These are phyloP conservation scores for Notodonta dromedarius DNA, from an alignment of 2,888 invertebrate species.

Conservation along the genomic window DNA sequence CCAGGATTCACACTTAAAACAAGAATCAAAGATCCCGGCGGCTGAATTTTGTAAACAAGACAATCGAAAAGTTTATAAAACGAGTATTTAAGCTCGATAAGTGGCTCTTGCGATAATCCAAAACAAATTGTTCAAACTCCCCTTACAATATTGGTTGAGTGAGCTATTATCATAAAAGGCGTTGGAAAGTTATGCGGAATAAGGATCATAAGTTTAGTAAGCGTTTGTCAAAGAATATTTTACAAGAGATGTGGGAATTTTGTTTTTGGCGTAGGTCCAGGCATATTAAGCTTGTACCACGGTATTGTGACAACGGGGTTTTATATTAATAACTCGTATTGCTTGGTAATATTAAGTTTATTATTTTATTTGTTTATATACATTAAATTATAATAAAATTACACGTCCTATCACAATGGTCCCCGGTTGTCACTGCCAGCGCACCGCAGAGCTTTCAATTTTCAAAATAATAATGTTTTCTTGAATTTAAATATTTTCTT, in stretches of 20 bases:
- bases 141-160: conserved; percentile 37
- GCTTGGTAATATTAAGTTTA: no score
- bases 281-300: conserved; percentile 13
- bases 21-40: conserved; percentile 7
- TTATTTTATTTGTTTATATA: no score
- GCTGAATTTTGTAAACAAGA: conserved; percentile 24
- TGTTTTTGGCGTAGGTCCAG: conserved; percentile 31
- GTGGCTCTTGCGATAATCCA: conserved; percentile 40
- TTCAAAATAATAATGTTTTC: no score
- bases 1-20: background rate
- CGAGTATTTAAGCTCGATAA: conserved; percentile 27
- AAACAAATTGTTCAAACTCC: conserved; percentile 43
- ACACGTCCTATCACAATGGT: no score
- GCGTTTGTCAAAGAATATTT: conserved; percentile 11
- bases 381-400: no score
- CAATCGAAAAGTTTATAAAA: conserved; percentile 30
- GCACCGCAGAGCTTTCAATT: no score
- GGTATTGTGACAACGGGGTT: no score
- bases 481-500: no score
- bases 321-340: no score
- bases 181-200: conserved; percentile 22
- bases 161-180: conserved; percentile 39
- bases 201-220: conserved; percentile 23
- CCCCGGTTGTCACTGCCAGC: no score
- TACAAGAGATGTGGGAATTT: conserved; percentile 8